A percentile compares a stretch with the other conserved stretches of the same genome.
Conservation (phyloP, 2,888 invertebrate genomes). For the Callyntrura guangdongensis region DNA sequence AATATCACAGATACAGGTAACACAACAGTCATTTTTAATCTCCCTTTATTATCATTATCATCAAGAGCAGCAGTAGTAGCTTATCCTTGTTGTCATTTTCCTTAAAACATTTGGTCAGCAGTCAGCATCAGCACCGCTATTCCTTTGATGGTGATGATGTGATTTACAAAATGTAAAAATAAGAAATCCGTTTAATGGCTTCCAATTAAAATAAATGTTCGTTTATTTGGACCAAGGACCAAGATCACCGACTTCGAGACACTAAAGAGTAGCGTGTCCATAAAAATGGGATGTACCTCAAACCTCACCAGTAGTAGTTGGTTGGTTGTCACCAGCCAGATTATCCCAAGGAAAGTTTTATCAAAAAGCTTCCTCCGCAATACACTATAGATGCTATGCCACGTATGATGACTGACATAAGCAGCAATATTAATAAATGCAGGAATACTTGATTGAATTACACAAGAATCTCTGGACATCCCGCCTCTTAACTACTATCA, state of each 20-base stretch:
- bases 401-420: too few species aligned
- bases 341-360: too few species aligned
- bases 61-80: not conserved
- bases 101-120: not conserved
- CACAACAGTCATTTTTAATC: not conserved
- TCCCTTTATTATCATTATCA: not conserved
- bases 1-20: not conserved
- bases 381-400: too few species aligned
- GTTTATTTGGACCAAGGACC: not conserved
- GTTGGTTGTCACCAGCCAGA: too few species aligned
- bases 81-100: not conserved
- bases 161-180: not conserved
- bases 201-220: conserved; percentile 22
- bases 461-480: too few species aligned
- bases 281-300: too few species aligned
- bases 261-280: too few species aligned
- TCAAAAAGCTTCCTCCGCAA: too few species aligned
- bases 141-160: conserved; percentile 3
- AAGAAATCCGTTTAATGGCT: conserved; percentile 26
- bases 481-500: too few species aligned
- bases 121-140: not conserved
- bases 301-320: too few species aligned
- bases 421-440: too few species aligned
- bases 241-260: not conserved
- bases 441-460: too few species aligned